Evolutionary conservation across 1,140 invertebrate genomes (phyloP), one percentile per base, ranked within the genome.

Genomic region (Platyscapa corneri): DNA sequence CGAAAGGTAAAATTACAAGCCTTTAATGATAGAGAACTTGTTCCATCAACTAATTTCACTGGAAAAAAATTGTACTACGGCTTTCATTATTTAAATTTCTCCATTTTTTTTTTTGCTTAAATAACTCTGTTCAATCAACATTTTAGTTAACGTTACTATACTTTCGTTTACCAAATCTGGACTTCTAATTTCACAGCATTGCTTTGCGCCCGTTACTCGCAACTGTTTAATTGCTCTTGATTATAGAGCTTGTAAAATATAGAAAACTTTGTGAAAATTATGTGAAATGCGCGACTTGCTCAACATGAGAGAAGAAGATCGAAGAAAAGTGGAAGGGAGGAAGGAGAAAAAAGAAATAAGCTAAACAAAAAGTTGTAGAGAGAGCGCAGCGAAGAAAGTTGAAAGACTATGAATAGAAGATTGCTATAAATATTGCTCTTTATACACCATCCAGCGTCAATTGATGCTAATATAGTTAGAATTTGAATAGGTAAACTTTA

Each of bases 401-500:
- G 53, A 27, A 23, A 49, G 49, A 6, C 8, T 30, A 12, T 10
- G 16, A 56, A 30, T 56, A 30, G 18, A 49, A 37, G 12, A 10
- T 37, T 16, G 27, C 37, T 7, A 23, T 27, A 75, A 64, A 84
- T 79, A 72, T 72, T 79, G 83, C 79, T 84, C 46, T 74, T 84
- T 77, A 77, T 34, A 77, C 72, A 32, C 34, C 39, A 56, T 72
- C 8, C 85, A 46, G 14, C 56, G 82, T 80, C 75, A 80, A 86
- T 86, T 86, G 83, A 49, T 18, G 30, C 3, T 60, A 84, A 84
- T 84, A 84, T 78, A 37, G 78, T 84, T 84, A 84, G 64, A 84
- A 6, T 32, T 37, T 34, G 27, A 2, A n/a, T 23, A 1, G 27
- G 2, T 23, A 42, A 30, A n/a, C 64, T 34, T 20, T 30, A 23